These are phyloP conservation scores for Trilocha varians DNA, from an alignment of 2,888 invertebrate genomes.

Conservation along the genomic window DNA sequence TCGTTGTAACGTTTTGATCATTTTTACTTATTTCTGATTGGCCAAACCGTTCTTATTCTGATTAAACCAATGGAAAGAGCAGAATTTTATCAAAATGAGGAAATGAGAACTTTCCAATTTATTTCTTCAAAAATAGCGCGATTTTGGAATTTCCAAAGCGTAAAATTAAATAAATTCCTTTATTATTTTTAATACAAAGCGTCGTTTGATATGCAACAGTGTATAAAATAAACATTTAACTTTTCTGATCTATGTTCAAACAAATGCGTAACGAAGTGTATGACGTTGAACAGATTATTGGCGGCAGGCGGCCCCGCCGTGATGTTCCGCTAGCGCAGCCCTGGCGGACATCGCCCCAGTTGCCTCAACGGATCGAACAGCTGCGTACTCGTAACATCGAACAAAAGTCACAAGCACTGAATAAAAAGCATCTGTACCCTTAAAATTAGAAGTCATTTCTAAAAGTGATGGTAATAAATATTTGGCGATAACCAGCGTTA, in stretches of 20 bases:
- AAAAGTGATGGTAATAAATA: neutral
- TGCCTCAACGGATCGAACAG: slow-evolving; percentile 69
- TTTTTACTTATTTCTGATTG: neutral
- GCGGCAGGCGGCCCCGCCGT: slow-evolving; percentile 24
- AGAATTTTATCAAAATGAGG: neutral
- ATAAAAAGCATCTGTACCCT: neutral
- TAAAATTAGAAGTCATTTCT: neutral
- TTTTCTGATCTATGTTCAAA: neutral
- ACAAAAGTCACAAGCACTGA: slow-evolving; percentile 28
- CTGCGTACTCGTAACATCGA: slow-evolving; percentile 57
- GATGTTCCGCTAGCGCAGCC: slow-evolving; percentile 68
- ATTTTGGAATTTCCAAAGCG: slow-evolving; percentile 26
- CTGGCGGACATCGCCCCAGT: slow-evolving; percentile 68
- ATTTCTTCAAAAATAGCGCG: slow-evolving; percentile 51
- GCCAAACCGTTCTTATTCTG: neutral
- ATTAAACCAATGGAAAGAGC: neutral
- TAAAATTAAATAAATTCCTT: slow-evolving; percentile 33
- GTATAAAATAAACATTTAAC: neutral
- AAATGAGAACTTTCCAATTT: slow-evolving; percentile 15
- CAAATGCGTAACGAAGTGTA: slow-evolving; percentile 1
- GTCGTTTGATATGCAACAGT: neutral
- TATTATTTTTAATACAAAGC: neutral
- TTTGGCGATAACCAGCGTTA: neutral
- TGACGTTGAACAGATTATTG: slow-evolving; percentile 3
- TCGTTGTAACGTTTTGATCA: neutral